Conservation (phyloP, 2,113 vertebrate species). For the Rostratula benghalensis region DNA sequence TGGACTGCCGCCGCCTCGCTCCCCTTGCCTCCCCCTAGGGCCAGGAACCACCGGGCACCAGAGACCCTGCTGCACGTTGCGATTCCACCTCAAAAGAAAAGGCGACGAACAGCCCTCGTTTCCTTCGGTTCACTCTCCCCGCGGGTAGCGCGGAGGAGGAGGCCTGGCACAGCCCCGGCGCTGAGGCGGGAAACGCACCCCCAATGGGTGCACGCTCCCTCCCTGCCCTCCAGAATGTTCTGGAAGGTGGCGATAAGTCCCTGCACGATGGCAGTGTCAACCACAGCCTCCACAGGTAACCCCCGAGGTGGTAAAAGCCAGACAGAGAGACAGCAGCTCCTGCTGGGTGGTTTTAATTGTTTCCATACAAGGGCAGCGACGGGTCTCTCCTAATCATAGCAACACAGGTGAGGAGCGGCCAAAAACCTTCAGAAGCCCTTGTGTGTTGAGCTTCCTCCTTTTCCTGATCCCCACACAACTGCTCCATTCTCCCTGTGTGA, state of each 20-base stretch:
- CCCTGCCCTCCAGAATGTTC: not conserved
- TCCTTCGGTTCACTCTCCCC: accelerated
- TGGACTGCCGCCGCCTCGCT: accelerated
- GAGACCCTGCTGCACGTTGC: accelerated
- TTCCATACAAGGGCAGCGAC: accelerated
- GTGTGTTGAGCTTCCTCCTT: accelerated
- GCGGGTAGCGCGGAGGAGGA: accelerated
- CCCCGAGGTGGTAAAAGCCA: accelerated
- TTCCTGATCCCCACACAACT: accelerated
- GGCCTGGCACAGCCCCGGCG: accelerated
- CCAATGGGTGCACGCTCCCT: accelerated
- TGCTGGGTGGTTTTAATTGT: accelerated
- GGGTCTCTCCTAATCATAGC: accelerated
- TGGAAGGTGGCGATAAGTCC: accelerated
- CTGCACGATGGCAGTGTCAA: not conserved
- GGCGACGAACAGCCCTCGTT: accelerated
- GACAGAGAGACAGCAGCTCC: accelerated
- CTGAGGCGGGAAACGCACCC: not conserved
- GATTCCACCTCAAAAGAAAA: accelerated
- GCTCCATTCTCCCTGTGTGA: accelerated
- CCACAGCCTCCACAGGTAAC: accelerated
- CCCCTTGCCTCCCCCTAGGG: not conserved
- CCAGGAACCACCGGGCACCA: not conserved
- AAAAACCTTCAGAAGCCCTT: accelerated
- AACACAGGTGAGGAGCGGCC: not conserved